Conservation (phyloP, 2,797 vertebrate genomes). For the Capromys pilorides region DNA sequence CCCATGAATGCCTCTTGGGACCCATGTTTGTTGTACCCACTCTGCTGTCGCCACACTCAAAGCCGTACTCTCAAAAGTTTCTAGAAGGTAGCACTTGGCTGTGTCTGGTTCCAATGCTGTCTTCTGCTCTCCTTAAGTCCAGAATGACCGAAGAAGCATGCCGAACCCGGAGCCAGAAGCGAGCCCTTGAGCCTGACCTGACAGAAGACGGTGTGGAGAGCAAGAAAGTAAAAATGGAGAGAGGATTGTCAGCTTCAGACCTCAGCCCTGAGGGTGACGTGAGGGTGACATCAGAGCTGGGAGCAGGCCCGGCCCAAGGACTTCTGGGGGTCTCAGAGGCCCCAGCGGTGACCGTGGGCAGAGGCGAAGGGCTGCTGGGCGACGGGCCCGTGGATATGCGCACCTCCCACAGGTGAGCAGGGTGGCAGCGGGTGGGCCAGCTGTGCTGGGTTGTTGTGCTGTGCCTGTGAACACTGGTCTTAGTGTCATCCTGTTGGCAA, state of each 20-base stretch:
- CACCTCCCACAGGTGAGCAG: constrained; percentile 93
- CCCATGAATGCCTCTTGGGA: background rate
- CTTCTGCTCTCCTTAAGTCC: constrained; percentile 62
- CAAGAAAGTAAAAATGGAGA: constrained; percentile 94
- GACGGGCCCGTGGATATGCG: constrained; percentile 98
- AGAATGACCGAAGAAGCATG: constrained; percentile 97
- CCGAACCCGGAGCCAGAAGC: constrained; percentile 97
- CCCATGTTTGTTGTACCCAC: background rate
- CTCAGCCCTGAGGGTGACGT: constrained; percentile 80
- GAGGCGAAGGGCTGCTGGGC: constrained; percentile 92
- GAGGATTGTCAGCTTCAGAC: constrained; percentile 81
- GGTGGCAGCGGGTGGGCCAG: fast-evolving
- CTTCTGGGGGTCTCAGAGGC: constrained; percentile 90
- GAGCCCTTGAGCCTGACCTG: constrained; percentile 92
- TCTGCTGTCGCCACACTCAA: background rate
- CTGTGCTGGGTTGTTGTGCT: background rate
- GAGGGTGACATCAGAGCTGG: constrained; percentile 83
- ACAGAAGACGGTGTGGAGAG: constrained; percentile 88
- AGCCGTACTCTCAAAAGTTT: background rate
- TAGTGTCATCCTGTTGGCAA: fast-evolving
- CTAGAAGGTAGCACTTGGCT: background rate
- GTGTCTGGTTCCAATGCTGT: constrained; percentile 25
- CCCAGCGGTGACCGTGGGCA: constrained; percentile 91
- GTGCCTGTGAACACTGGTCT: background rate
- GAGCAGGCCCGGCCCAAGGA: constrained; percentile 83